These are phyloP conservation scores for Daboia siamensis DNA, from an alignment of 2,113 vertebrate genomes.

Conservation along the genomic window DNA sequence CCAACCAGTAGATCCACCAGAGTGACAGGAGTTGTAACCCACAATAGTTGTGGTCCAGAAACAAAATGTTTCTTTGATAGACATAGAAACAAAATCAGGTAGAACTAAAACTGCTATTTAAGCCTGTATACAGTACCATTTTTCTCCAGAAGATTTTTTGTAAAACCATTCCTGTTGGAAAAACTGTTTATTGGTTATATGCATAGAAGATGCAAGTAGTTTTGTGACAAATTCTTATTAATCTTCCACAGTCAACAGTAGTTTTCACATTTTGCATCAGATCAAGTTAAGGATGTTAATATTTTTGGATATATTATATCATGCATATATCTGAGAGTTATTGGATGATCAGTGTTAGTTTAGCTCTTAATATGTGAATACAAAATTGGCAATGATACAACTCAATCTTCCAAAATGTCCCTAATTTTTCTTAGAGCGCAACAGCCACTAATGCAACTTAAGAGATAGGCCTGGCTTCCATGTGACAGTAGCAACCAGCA, in stretches of 20 bases:
- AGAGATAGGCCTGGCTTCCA: constrained; percentile 8
- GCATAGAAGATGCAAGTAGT: not conserved
- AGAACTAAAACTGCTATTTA: not conserved
- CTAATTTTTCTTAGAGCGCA: not conserved
- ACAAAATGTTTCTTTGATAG: not conserved
- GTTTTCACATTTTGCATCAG: not conserved
- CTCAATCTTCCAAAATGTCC: not conserved
- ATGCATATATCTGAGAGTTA: not conserved
- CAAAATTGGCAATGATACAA: not conserved
- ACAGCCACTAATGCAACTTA: not conserved
- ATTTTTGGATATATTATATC: not conserved
- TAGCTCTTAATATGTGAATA: not conserved
- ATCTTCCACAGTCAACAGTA: not conserved
- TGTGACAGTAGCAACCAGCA: not conserved
- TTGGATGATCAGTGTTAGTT: not conserved
- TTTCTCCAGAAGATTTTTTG: not conserved
- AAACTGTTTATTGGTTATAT: not conserved
- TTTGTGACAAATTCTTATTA: not conserved
- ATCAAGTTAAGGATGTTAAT: not conserved
- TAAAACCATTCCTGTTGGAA: not conserved
- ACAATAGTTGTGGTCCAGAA: not conserved
- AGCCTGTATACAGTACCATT: not conserved
- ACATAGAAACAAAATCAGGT: not conserved
- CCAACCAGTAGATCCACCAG: not conserved
- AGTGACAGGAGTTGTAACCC: not conserved